phyloP scores from a whole-genome alignment of 30 jellyfish, hydroid and myxozoan species.

The Chrysaora quinquecirrha region DNA sequence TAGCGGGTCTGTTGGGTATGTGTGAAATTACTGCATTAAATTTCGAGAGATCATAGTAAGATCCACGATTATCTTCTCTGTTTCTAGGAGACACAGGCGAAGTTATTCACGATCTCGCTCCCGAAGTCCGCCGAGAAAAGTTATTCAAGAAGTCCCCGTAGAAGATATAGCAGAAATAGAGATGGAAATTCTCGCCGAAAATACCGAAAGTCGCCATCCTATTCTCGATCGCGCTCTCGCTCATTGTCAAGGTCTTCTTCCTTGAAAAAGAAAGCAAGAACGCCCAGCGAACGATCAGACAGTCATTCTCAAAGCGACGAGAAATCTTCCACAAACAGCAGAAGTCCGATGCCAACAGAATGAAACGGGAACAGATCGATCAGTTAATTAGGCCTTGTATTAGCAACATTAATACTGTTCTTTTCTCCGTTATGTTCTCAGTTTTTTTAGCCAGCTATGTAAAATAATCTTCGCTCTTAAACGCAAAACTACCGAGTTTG shows the following conservation, averaged over 20 bases:
- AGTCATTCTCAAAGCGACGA: background rate
- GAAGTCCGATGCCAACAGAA: background rate
- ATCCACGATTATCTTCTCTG: too few species aligned
- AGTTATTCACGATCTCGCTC: constrained; percentile 64
- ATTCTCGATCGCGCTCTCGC: constrained; percentile 53
- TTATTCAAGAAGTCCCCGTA: constrained; percentile 54
- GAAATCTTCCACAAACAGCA: background rate
- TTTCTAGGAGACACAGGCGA: constrained; percentile 39
- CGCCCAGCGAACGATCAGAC: background rate
- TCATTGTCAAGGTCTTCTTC: constrained; percentile 42
- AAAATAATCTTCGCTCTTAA: too few species aligned
- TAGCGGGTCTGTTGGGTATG: too few species aligned
- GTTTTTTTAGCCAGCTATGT: too few species aligned
- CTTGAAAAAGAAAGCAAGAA: background rate
- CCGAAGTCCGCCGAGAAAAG: constrained; percentile 66
- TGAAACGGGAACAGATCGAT: too few species aligned
- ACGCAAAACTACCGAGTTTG: too few species aligned
- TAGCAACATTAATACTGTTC: too few species aligned
- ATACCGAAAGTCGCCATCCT: constrained; percentile 22
- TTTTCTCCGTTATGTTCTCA: too few species aligned
- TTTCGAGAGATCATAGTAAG: too few species aligned
- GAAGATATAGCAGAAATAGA: constrained; percentile 17
- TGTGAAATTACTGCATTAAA: too few species aligned
- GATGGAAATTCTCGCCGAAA: constrained; percentile 9
- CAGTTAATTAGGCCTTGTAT: too few species aligned